phyloP scores from a whole-genome alignment of 2,797 vertebrate species.

The Lates japonicus region DNA sequence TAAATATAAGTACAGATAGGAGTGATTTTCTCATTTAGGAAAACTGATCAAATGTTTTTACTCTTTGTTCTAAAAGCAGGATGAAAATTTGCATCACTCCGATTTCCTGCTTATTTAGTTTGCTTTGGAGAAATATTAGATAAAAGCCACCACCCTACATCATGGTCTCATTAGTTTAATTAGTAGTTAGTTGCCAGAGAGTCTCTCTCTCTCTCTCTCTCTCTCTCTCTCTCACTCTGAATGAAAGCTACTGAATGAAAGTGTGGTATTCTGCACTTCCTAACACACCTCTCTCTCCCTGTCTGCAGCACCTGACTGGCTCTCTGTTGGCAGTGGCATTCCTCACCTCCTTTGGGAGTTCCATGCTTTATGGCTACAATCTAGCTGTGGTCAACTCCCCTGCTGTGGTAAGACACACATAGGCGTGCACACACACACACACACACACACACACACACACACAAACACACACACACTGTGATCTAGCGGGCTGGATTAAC shows the following conservation, averaged over 20 bases:
- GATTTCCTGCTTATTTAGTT: no score
- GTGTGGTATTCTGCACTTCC: not conserved
- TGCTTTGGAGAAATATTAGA: no score
- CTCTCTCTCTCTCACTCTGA: not conserved
- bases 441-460: no score
- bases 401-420: slow-evolving; percentile 83
- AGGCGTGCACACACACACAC: not conserved
- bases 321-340: slow-evolving; percentile 89
- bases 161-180: not conserved
- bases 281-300: slow-evolving; percentile 2
- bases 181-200: not conserved
- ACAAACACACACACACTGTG: no score
- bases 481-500: not conserved
- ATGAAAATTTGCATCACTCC: no score
- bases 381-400: slow-evolving; percentile 95
- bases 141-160: not conserved
- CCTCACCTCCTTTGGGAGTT: slow-evolving; percentile 93
- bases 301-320: slow-evolving; percentile 87
- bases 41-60: no score
- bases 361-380: slow-evolving; percentile 95
- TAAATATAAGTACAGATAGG: no score
- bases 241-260: no score
- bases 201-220: not conserved
- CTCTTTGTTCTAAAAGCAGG: no score
- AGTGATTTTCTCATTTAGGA: no score